Base-by-base conservation (phyloP, 1,140 invertebrate genomes). In the Cyphomyrmex costatus region DNA sequence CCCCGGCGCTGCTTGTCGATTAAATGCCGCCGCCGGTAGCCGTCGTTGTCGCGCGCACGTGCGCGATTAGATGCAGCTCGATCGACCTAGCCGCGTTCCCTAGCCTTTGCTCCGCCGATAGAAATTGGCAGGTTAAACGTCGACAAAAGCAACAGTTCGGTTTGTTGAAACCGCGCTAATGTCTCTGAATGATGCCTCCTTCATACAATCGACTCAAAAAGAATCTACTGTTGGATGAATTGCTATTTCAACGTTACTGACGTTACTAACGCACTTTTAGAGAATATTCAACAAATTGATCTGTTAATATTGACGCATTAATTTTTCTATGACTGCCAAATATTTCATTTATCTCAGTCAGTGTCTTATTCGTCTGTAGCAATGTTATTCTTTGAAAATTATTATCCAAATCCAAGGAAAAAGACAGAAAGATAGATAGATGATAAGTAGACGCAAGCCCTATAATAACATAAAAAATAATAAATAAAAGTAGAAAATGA, bases 1-100 rank as follows among this genome's bases (percentile, higher is more conserved):
- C 86, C 90, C 61, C 68, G 33, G 53, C 46, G 88, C 53, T 73
- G 85, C 86, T 86, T 87, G 86, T 90, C 80, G 88, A 92, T 91
- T 91, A 92, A 92, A 92, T 80, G 88, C 77, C 82, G 87, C 61
- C 77, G 86, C 58, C 56, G 78, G 65, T 89, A 65, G 77, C 56
- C 76, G 78, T 84, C 74, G 85, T 89, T 82, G 79, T 83, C 79
- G 79, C 68, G 68, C 68, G 68, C 79, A 83, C 79, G 79, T 83
- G 79, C 79, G 78, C 82, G 85, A 90, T 86, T 78, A 88, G 87
- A 88, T 76, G 87, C 68, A 51, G 70, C 86, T 61, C 78, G 78
- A 88, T 77, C 88, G 83, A 71, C 49, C 74, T 70, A 60, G 19
- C 77, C 68, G 60, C 78, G 71, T 89, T 86, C 68, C 88, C 60